Evolutionary conservation across 2,113 vertebrate species (phyloP).

Genomic region (Andinoacara biseriatus): DNA sequence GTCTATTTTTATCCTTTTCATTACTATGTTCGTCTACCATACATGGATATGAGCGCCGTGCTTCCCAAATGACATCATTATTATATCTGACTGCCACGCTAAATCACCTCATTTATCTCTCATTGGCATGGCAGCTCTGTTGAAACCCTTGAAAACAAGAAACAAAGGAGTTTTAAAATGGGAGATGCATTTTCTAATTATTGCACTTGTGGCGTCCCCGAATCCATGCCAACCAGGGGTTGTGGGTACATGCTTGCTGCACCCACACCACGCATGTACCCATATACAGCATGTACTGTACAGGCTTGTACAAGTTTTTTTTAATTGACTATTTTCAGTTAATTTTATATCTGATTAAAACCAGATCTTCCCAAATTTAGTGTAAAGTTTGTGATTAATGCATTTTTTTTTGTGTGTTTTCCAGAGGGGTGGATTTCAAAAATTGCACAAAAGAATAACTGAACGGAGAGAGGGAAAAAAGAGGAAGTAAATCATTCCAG

Average conservation of each 20-base stretch:
- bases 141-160: slow-evolving; percentile 30
- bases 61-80: slow-evolving; percentile 48
- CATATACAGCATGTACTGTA: not conserved
- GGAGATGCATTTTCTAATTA: not conserved
- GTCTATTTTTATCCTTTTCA: slow-evolving; percentile 62
- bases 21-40: slow-evolving; percentile 46
- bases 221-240: not conserved
- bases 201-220: slow-evolving; percentile 17
- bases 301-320: not conserved
- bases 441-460: slow-evolving; percentile 86
- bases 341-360: not conserved
- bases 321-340: not conserved
- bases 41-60: slow-evolving; percentile 24
- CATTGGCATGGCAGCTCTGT: slow-evolving; percentile 33
- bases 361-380: not conserved
- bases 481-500: not conserved
- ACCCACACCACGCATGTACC: slow-evolving; percentile 30
- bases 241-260: not conserved
- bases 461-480: not conserved
- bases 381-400: too few relatives aligned
- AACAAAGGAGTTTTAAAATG: not conserved
- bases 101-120: slow-evolving; percentile 71
- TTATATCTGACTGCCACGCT: slow-evolving; percentile 56
- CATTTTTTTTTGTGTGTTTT: too few relatives aligned
- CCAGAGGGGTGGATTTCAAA: slow-evolving; percentile 78